These are phyloP conservation scores for Hyla sarda DNA, from an alignment of 2,113 vertebrate species.

Conservation along the genomic window DNA sequence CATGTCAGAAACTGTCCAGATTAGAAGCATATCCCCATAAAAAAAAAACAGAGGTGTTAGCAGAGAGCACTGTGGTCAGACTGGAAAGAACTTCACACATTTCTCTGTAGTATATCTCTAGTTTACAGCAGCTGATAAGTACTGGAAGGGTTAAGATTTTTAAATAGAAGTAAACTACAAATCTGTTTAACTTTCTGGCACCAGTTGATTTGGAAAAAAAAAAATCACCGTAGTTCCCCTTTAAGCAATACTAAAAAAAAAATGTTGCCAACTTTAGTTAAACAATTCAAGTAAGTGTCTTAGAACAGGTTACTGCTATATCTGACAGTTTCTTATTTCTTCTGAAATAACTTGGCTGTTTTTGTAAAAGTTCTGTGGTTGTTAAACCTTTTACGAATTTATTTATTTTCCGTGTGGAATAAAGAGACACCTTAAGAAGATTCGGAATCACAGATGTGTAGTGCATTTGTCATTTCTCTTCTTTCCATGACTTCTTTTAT, in stretches of 20 bases:
- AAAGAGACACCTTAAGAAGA: neutral
- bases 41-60: no score
- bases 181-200: no score
- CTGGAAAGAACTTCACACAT: no score
- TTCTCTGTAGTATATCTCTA: no score
- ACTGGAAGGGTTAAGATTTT: no score
- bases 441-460: constrained; percentile 10
- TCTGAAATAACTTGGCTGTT: constrained; percentile 9
- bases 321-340: constrained; percentile 6
- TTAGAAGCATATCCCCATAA: no score
- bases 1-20: no score
- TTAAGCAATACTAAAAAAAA: no score
- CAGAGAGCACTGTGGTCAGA: no score
- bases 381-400: constrained; percentile 19
- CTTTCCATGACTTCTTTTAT: constrained; percentile 5
- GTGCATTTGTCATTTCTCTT: constrained; percentile 16
- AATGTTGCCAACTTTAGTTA: neutral
- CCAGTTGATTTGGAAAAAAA: neutral
- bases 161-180: no score
- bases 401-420: constrained; percentile 1
- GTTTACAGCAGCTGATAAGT: no score
- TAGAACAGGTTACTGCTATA: neutral
- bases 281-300: neutral
- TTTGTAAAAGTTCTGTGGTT: constrained; percentile 14
- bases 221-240: no score